A percentile compares a stretch with the other conserved stretches of the same genome.
phyloP scores from a whole-genome alignment of 2,888 invertebrate species.

The Lapara coniferarum region DNA sequence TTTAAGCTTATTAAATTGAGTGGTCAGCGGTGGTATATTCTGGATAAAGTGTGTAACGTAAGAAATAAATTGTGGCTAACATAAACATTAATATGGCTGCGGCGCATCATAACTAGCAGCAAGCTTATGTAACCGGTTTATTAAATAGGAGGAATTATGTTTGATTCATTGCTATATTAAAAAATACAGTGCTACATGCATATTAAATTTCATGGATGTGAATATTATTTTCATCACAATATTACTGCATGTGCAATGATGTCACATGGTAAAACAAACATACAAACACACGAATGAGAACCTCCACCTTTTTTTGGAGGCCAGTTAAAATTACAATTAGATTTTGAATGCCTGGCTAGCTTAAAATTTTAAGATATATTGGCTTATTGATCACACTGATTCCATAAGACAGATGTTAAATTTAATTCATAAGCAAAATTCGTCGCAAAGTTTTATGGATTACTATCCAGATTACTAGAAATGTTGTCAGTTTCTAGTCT shows the following conservation, averaged over 20 bases:
- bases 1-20: conserved; percentile 20
- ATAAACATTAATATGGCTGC: conserved; percentile 19
- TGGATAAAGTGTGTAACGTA: background rate
- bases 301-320: no score
- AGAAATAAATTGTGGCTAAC: conserved; percentile 25
- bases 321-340: no score
- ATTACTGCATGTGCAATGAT: background rate
- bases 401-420: no score
- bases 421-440: no score
- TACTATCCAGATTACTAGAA: no score
- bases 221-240: background rate
- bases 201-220: background rate
- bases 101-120: conserved; percentile 23
- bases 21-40: background rate
- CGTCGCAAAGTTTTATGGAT: no score
- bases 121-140: background rate
- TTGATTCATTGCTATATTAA: background rate
- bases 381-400: no score
- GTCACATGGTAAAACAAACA: no score
- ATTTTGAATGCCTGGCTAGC: no score
- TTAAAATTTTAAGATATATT: no score
- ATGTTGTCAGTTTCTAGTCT: no score
- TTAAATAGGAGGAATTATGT: background rate
- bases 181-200: background rate
- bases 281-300: no score